phyloP scores from a whole-genome alignment of 2,113 vertebrate species.

The Sylvietta virens region DNA sequence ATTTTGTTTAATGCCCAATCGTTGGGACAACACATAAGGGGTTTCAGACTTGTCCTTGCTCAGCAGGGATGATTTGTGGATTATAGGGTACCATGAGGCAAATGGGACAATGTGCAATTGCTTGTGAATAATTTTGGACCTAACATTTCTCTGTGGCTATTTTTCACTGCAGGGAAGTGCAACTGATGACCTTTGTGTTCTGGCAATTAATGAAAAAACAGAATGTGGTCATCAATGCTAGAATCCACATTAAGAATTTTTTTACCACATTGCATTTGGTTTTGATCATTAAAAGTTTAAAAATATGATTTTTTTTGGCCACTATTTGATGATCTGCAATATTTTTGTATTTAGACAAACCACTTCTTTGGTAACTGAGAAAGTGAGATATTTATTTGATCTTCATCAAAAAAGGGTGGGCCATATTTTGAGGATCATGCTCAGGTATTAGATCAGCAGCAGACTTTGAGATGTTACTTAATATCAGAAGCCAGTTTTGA shows the following conservation, averaged over 20 bases:
- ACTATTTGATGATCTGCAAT: background rate
- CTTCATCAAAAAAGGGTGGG: background rate
- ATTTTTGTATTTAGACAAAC: background rate
- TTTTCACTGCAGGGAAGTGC: background rate
- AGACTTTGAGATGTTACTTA: background rate
- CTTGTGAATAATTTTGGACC: background rate
- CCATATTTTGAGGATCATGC: background rate
- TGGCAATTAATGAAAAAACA: background rate
- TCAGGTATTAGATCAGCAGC: background rate
- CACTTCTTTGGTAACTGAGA: background rate
- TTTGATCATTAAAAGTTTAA: background rate
- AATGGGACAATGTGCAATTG: background rate
- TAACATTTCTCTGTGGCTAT: background rate
- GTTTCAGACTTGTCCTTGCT: background rate
- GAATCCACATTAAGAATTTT: background rate
- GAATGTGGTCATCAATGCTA: background rate
- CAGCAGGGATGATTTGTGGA: background rate
- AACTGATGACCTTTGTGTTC: background rate
- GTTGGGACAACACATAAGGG: background rate
- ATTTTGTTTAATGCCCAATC: background rate
- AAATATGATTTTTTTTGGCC: background rate
- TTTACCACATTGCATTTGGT: background rate
- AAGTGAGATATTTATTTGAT: background rate
- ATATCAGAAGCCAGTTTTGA: background rate
- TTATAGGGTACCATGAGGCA: background rate